Evolutionary conservation across 2,888 invertebrate genomes (phyloP), one percentile per base, ranked within the genome.

Genomic region (Dryomyza anilis): DNA sequence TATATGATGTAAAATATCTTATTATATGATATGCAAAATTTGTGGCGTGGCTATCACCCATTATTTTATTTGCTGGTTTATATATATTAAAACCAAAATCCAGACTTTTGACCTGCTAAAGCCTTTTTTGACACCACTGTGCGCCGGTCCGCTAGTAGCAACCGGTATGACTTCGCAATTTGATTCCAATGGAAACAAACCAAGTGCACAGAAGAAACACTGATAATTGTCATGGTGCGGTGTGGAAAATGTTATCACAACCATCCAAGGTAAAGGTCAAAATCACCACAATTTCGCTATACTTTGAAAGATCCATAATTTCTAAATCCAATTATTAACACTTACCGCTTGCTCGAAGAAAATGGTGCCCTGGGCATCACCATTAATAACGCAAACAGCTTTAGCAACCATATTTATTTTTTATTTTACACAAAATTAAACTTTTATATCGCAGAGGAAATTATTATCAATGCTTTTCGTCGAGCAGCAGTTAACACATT

Each of bases 341-440:
- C 82, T 82, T 85, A 91, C 92, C 83, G 86, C 85, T 84, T 95
- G 95, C 65, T 89, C 88, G 79, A 96, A 94, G 83, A 85, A 89
- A 65, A 96, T 85, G 8, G 92, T 92, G 70, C 96, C 96, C 74
- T 87, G 88, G 39, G 93, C 92, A 81, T 94, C 94, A 25, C 95
- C 95, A 70, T 89, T 90, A 70, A 96, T 86, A 73, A 95, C 94
- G 81, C 94, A 94, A 67, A 95, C 94, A 65, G 95, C 95, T 86
- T 91, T 93, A 23, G 81, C 79, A 67, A 87, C 84, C 89, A 89
- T 89, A 74, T 76, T 81, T 46, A 33, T 33, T 33, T 33, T 33
- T 33, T 33, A 8, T 33, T 33, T 33, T 33, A 12, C 12, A 33
- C 6, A 33, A 33, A 33, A 33, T 33, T 33, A 33, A 6, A 12